Percentiles rank a stretch among this genome's conserved stretches.
These are phyloP conservation scores for Thermophis baileyi DNA, from an alignment of 2,113 vertebrate species.

Conservation along the genomic window DNA sequence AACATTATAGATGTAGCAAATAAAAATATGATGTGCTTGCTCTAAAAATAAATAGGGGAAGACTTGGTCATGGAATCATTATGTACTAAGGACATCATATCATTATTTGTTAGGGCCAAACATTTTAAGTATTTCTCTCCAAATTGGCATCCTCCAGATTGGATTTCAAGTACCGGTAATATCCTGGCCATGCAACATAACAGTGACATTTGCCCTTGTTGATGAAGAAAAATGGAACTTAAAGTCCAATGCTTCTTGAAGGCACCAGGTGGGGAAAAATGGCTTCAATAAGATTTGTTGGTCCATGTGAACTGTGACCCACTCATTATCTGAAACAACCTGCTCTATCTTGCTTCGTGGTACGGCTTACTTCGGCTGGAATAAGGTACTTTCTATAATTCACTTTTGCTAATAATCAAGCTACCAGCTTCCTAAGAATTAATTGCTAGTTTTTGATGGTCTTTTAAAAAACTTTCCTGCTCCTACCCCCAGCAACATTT, in stretches of 20 bases:
- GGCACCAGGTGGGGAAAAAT: neutral
- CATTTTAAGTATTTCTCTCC: neutral
- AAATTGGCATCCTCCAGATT: neutral
- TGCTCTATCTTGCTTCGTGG: neutral
- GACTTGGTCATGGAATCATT: neutral
- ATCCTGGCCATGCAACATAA: neutral
- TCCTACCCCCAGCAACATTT: neutral
- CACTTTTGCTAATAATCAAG: neutral
- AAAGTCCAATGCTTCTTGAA: neutral
- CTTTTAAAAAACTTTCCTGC: neutral
- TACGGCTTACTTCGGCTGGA: neutral
- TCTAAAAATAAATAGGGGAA: neutral
- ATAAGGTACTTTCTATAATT: neutral
- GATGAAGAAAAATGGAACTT: neutral
- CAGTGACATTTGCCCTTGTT: neutral
- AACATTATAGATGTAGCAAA: neutral
- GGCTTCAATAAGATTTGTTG: neutral
- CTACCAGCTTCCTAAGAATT: neutral
- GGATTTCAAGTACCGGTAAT: neutral
- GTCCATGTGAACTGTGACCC: neutral
- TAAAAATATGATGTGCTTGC: neutral
- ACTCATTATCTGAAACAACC: no score
- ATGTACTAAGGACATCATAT: neutral
- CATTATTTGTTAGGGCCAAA: neutral
- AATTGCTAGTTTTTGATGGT: neutral